A percentile compares a stretch with the other conserved stretches of the same genome.
Conservation (phyloP, 2,113 vertebrate genomes). For the Ameiurus melas region DNA sequence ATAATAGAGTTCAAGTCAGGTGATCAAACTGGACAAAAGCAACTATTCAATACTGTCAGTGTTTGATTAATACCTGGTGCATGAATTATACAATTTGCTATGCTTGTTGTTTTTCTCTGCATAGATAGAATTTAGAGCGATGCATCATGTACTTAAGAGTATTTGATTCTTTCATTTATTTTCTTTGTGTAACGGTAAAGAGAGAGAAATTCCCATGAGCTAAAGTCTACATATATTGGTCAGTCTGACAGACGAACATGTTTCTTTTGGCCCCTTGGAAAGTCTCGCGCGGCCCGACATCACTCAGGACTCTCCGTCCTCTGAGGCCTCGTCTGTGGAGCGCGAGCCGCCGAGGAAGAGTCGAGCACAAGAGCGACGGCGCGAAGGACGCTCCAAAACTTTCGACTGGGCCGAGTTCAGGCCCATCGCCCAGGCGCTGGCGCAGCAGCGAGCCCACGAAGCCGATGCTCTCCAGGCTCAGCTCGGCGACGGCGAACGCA, state of each 20-base stretch:
- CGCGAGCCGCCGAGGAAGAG: slow-evolving; percentile 70
- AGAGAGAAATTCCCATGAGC: background rate
- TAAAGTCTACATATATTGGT: background rate
- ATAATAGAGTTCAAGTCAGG: background rate
- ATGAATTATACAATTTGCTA: background rate
- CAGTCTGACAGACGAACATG: slow-evolving; percentile 72
- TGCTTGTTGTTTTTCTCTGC: background rate
- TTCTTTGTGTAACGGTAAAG: background rate
- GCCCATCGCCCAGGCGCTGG: slow-evolving; percentile 78
- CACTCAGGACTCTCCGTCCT: slow-evolving; percentile 72
- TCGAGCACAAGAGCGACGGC: slow-evolving; percentile 70
- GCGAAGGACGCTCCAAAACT: slow-evolving; percentile 78
- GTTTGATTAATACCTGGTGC: background rate
- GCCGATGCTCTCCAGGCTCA: slow-evolving; percentile 66
- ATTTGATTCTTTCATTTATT: background rate
- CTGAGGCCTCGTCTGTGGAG: slow-evolving; percentile 70
- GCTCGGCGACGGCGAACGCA: slow-evolving; percentile 66
- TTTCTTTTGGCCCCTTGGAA: slow-evolving; percentile 67
- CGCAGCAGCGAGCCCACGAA: slow-evolving; percentile 74
- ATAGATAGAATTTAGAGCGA: background rate
- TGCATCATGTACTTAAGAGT: background rate
- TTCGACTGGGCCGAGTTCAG: slow-evolving; percentile 82
- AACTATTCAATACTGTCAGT: background rate
- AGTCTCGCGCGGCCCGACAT: slow-evolving; percentile 68
- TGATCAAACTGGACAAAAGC: background rate